phyloP scores from a whole-genome alignment of 2,113 vertebrate genomes.

The Lanius ludovicianus region DNA sequence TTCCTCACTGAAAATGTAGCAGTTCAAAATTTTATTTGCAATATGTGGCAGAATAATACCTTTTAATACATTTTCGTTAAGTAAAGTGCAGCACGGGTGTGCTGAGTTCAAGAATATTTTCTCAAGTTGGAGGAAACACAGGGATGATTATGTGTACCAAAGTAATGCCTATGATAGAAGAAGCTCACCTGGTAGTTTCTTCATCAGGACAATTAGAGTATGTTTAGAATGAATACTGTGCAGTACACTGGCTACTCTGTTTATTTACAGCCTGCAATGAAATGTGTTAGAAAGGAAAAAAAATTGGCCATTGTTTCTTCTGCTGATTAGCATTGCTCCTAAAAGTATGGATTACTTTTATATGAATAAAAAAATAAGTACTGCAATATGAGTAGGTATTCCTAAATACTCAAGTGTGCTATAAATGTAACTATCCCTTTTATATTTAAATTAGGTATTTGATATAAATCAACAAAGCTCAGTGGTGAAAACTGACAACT shows the following conservation, averaged over 20 bases:
- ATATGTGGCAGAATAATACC: not conserved
- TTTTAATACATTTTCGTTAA: not conserved
- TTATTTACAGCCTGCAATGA: not conserved
- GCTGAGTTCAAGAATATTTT: not conserved
- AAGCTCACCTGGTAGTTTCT: not conserved
- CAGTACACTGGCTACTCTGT: not conserved
- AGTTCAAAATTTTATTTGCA: not conserved
- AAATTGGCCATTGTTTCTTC: not conserved
- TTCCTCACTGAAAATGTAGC: not conserved
- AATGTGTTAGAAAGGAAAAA: not conserved
- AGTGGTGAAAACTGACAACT: constrained; percentile 13
- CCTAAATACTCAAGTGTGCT: constrained; percentile 33
- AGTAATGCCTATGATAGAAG: not conserved
- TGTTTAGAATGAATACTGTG: not conserved
- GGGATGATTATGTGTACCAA: not conserved
- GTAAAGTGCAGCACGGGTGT: not conserved
- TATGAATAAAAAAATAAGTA: not conserved
- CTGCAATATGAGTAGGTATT: constrained; percentile 6
- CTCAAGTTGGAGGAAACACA: not conserved
- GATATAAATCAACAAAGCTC: constrained; percentile 40
- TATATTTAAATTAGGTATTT: constrained; percentile 55
- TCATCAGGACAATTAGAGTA: not conserved
- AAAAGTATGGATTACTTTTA: not conserved
- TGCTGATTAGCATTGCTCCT: not conserved
- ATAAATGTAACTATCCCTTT: not conserved